phyloP scores from a whole-genome alignment of 2,888 invertebrate genomes.

The Melieria crassipennis region DNA sequence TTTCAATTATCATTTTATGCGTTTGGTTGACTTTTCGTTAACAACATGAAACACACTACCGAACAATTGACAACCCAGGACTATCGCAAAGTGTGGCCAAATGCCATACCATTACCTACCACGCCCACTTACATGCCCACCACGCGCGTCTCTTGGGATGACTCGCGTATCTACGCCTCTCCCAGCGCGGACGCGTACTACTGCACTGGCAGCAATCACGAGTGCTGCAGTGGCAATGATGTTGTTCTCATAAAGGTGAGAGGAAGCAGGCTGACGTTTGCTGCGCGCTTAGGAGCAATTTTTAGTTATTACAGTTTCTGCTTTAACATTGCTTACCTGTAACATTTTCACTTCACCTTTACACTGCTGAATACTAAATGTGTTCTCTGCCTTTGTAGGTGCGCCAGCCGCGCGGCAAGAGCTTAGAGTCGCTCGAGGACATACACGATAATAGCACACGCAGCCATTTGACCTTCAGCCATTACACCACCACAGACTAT shows the following conservation, averaged over 20 bases:
- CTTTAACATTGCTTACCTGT: slow-evolving; percentile 6
- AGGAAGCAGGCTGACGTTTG: slow-evolving; percentile 6
- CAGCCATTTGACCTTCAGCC: slow-evolving; percentile 66
- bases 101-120: slow-evolving; percentile 59
- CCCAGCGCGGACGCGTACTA: slow-evolving; percentile 55
- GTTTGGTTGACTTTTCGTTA: slow-evolving; percentile 21
- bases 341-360: no score
- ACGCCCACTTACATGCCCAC: slow-evolving; percentile 62
- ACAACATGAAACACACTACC: neutral
- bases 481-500: slow-evolving; percentile 65
- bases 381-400: slow-evolving; percentile 67
- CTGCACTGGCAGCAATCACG: slow-evolving; percentile 63
- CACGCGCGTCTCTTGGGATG: slow-evolving; percentile 64
- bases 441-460: slow-evolving; percentile 72
- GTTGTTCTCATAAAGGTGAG: slow-evolving; percentile 66
- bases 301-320: slow-evolving; percentile 8
- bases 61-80: slow-evolving; percentile 45
- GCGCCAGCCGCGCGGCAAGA: slow-evolving; percentile 85
- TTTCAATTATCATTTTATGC: slow-evolving; percentile 33
- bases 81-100: slow-evolving; percentile 61
- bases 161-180: slow-evolving; percentile 62
- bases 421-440: slow-evolving; percentile 85
- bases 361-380: neutral
- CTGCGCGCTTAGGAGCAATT: no score
- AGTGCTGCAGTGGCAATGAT: slow-evolving; percentile 65